phyloP scores from a whole-genome alignment of 2,888 invertebrate genomes.

The Apomyelois bistriatella region DNA sequence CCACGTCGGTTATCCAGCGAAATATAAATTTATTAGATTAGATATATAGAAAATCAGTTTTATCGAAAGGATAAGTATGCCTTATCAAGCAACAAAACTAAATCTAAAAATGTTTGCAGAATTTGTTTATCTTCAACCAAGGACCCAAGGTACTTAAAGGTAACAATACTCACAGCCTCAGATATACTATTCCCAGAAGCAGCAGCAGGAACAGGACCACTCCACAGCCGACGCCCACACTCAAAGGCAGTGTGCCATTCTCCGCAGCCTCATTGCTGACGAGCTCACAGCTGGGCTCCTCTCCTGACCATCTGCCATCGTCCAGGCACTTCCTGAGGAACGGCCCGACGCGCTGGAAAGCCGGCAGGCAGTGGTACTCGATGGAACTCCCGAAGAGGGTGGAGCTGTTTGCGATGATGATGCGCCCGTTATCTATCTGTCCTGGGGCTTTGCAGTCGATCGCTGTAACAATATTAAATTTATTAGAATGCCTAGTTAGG shows the following conservation, averaged over 20 bases:
- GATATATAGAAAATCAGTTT: too few species aligned
- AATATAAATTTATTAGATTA: too few species aligned
- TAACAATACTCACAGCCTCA: constrained; percentile 85
- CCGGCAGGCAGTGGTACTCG: constrained; percentile 94
- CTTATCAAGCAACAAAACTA: too few species aligned
- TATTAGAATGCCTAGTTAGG: neutral
- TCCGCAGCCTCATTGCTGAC: constrained; percentile 85
- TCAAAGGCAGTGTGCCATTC: constrained; percentile 85
- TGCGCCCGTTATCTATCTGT: constrained; percentile 90
- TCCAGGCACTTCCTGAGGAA: constrained; percentile 91
- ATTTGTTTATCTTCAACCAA: too few species aligned
- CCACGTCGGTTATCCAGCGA: too few species aligned
- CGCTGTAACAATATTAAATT: constrained; percentile 72
- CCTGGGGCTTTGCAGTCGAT: constrained; percentile 91
- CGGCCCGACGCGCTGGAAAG: constrained; percentile 89
- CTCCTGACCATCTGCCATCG: constrained; percentile 92
- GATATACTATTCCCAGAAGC: constrained; percentile 88
- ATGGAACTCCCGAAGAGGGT: constrained; percentile 91
- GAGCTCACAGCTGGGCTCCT: constrained; percentile 90
- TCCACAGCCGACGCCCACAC: constrained; percentile 91
- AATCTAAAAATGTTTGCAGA: too few species aligned
- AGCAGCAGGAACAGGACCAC: constrained; percentile 89
- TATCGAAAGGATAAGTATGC: too few species aligned
- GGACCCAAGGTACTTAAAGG: too few species aligned
- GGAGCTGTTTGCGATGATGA: constrained; percentile 91